These are phyloP conservation scores for Callimorpha dominula DNA, from an alignment of 2,888 invertebrate genomes.

Conservation along the genomic window DNA sequence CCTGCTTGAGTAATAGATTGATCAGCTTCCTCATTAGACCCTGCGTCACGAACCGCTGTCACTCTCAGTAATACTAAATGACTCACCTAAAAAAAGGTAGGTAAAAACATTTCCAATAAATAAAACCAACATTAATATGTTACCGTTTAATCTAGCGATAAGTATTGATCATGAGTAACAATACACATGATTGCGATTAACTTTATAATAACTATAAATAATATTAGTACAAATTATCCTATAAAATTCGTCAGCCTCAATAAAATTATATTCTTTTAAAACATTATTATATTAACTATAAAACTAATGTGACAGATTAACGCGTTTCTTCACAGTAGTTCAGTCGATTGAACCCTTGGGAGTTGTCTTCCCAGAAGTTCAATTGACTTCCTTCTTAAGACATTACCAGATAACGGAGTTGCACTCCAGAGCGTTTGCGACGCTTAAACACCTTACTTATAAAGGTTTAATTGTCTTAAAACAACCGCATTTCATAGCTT, in stretches of 20 bases:
- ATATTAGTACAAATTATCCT: constrained; percentile 31
- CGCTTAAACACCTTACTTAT: background rate
- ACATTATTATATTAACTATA: too few relatives aligned
- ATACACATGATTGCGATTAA: constrained; percentile 37
- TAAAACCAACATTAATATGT: constrained; percentile 16
- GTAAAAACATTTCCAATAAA: constrained; percentile 19
- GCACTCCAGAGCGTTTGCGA: background rate
- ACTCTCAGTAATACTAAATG: background rate
- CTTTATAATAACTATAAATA: constrained; percentile 24
- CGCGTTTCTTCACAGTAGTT: background rate
- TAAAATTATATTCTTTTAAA: background rate
- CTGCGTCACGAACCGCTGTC: background rate
- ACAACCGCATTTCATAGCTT: background rate
- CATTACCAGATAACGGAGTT: too few relatives aligned
- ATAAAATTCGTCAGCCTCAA: constrained; percentile 5
- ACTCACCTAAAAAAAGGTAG: background rate
- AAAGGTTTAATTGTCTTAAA: background rate
- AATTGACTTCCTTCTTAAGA: background rate
- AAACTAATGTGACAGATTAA: too few relatives aligned
- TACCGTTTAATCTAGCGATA: constrained; percentile 43
- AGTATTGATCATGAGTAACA: constrained; percentile 29
- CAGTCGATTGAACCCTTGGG: background rate
- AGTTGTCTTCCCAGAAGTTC: background rate
- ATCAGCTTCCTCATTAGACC: background rate
- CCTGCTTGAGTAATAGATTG: too few relatives aligned